These are phyloP conservation scores for Galemys pyrenaicus DNA, from an alignment of 2,113 vertebrate genomes.

Conservation along the genomic window DNA sequence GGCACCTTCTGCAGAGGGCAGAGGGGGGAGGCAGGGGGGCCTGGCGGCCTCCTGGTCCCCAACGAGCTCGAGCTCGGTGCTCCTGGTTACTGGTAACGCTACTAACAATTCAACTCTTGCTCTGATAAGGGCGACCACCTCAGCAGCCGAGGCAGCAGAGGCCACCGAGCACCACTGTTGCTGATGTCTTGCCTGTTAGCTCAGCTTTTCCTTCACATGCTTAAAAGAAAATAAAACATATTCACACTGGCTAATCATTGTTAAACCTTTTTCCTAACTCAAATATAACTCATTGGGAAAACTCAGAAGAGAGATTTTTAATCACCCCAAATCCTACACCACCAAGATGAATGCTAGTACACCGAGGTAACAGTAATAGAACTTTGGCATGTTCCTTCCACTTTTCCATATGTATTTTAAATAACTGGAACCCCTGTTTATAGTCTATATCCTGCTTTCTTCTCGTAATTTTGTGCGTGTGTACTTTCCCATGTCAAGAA, in stretches of 20 bases:
- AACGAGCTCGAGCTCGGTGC: neutral
- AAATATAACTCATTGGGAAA: constrained; percentile 30
- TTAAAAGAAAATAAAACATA: neutral
- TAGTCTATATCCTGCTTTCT: constrained; percentile 20
- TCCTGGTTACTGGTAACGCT: neutral
- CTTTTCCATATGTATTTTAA: constrained; percentile 27
- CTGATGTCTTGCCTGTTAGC: neutral
- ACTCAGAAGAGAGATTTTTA: neutral
- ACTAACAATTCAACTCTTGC: neutral
- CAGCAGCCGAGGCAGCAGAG: too few species aligned
- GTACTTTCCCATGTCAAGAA: constrained; percentile 31
- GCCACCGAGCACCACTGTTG: neutral
- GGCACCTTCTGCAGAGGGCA: neutral
- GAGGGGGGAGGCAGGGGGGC: neutral
- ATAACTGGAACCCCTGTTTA: constrained; percentile 31
- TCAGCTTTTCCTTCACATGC: neutral
- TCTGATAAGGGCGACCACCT: too few species aligned
- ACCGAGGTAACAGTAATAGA: neutral
- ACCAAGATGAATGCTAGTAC: neutral
- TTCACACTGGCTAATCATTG: neutral
- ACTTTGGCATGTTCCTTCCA: neutral
- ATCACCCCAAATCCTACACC: neutral
- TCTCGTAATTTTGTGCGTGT: constrained; percentile 32
- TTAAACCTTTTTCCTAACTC: neutral
- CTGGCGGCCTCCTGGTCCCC: neutral